A percentile compares a stretch with the other conserved stretches of the same genome.
Evolutionary conservation across 2,888 invertebrate species (phyloP).

Genomic region (Meteorus cinctellus): DNA sequence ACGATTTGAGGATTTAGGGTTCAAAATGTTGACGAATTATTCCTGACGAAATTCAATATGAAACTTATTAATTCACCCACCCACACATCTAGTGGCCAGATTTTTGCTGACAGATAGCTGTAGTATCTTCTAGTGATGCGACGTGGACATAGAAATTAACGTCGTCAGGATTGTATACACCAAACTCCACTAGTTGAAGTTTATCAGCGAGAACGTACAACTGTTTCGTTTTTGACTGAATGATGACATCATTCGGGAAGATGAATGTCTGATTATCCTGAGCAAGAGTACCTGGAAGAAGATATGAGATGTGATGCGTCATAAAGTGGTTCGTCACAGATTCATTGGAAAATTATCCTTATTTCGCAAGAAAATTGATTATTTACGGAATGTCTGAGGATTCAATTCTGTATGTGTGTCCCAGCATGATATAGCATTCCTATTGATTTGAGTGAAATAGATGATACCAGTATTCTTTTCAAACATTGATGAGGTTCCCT

Average conservation of each 20-base stretch:
- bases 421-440: conserved; percentile 88
- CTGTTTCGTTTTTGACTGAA: conserved; percentile 57
- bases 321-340: not conserved
- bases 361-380: not conserved
- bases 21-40: not conserved
- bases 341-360: not conserved
- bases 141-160: conserved; percentile 59
- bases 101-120: conserved; percentile 46
- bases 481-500: conserved; percentile 83
- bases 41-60: not conserved
- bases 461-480: conserved; percentile 81
- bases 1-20: not conserved
- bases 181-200: conserved; percentile 62
- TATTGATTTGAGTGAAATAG: conserved; percentile 85
- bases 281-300: conserved; percentile 76
- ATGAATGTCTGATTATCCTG: conserved; percentile 81
- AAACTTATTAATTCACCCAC: not conserved
- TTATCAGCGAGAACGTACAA: conserved; percentile 67
- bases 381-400: conserved; percentile 75
- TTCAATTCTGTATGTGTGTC: conserved; percentile 81
- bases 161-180: conserved; percentile 50
- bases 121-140: conserved; percentile 53
- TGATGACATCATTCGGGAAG: conserved; percentile 84
- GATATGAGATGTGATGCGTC: not conserved
- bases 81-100: not conserved